These are phyloP conservation scores for Tanypteryx hageni DNA, from an alignment of 2,888 invertebrate genomes.

Conservation along the genomic window DNA sequence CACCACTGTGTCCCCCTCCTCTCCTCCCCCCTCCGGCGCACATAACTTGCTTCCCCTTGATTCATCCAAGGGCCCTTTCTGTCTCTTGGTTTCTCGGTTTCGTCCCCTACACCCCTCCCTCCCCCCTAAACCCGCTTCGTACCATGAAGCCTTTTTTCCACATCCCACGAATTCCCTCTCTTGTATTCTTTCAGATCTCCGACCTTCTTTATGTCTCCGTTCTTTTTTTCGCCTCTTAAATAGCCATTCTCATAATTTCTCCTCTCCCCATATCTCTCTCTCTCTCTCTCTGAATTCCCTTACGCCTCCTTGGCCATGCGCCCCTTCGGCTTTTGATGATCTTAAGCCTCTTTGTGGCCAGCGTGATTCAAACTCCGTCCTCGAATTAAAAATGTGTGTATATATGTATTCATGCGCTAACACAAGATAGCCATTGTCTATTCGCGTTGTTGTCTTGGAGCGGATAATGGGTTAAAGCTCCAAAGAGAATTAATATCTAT, in stretches of 20 bases:
- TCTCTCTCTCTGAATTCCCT: background rate
- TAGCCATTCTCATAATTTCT: background rate
- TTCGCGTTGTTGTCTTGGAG: too few relatives aligned
- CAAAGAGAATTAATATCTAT: too few relatives aligned
- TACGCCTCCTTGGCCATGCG: too few relatives aligned
- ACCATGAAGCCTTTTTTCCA: background rate
- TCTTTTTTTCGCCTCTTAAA: background rate
- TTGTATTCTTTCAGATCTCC: background rate
- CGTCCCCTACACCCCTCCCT: too few relatives aligned
- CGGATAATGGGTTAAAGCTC: too few relatives aligned
- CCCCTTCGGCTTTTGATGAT: too few relatives aligned
- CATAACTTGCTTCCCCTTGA: conserved; percentile 1
- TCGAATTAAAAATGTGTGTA: too few relatives aligned
- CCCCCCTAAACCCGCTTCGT: background rate
- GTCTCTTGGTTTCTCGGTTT: background rate
- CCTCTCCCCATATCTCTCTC: background rate
- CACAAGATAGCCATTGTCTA: too few relatives aligned
- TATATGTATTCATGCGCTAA: too few relatives aligned
- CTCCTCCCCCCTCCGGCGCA: background rate
- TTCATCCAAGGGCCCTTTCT: background rate
- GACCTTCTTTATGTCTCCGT: background rate
- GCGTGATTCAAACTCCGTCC: too few relatives aligned
- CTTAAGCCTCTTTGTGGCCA: too few relatives aligned
- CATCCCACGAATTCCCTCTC: background rate
- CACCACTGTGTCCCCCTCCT: background rate